Conservation (phyloP, 2,113 vertebrate species). For the Mobula birostris region DNA sequence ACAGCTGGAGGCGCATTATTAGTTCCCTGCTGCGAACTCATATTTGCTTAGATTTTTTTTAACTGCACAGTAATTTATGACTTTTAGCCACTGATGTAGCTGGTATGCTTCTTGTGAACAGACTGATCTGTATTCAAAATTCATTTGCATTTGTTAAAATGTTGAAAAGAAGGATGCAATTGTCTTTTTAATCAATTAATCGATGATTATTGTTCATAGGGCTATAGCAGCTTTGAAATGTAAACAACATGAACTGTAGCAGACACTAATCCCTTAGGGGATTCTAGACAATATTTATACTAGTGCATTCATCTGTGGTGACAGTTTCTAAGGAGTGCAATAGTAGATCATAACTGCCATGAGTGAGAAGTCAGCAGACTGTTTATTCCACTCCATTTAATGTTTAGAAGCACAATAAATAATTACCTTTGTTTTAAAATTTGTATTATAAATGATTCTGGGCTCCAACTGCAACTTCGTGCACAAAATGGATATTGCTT, state of each 20-base stretch:
- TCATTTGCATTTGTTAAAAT: slow-evolving; percentile 25
- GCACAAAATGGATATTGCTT: background rate
- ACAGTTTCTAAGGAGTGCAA: slow-evolving; percentile 77
- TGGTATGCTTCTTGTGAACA: slow-evolving; percentile 47
- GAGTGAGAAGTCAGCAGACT: slow-evolving; percentile 36
- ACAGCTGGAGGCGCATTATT: slow-evolving; percentile 99
- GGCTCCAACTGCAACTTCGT: slow-evolving; percentile 23
- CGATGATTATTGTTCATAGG: slow-evolving; percentile 36
- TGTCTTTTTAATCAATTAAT: slow-evolving; percentile 37
- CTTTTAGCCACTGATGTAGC: slow-evolving; percentile 68
- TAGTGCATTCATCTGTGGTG: slow-evolving; percentile 71
- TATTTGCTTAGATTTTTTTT: slow-evolving; percentile 83
- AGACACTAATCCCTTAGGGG: slow-evolving; percentile 59
- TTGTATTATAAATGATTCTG: slow-evolving; percentile 3
- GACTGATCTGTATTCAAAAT: slow-evolving; percentile 20
- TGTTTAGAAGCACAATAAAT: slow-evolving; percentile 30
- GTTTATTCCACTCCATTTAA: slow-evolving; percentile 37
- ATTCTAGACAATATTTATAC: slow-evolving; percentile 77
- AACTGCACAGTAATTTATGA: slow-evolving; percentile 78
- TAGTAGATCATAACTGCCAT: slow-evolving; percentile 50
- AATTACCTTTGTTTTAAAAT: slow-evolving; percentile 28
- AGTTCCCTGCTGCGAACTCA: slow-evolving; percentile 96
- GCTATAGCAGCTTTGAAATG: slow-evolving; percentile 36
- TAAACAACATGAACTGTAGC: slow-evolving; percentile 37
- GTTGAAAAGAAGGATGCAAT: background rate